Percentiles rank a stretch among this genome's conserved stretches.
Evolutionary conservation across 2,113 vertebrate species (phyloP).

Genomic region (Tetrax tetrax): DNA sequence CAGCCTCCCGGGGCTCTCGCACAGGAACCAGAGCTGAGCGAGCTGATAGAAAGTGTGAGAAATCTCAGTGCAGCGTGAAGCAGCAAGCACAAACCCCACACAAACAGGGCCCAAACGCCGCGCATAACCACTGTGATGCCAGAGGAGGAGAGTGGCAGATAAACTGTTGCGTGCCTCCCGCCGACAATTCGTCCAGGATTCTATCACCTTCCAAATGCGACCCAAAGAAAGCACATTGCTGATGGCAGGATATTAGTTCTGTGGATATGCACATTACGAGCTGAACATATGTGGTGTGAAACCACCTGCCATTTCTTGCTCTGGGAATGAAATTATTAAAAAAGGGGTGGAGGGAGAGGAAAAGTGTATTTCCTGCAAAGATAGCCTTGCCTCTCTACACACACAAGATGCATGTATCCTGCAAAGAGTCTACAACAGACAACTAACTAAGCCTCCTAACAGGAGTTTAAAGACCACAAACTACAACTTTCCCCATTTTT

Average conservation of each 20-base stretch:
- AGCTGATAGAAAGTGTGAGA: background rate
- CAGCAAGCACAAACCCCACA: background rate
- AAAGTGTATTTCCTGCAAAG: conserved; percentile 10
- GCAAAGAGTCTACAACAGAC: background rate
- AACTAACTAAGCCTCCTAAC: background rate
- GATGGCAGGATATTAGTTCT: background rate
- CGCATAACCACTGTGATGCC: fast-evolving
- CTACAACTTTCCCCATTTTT: background rate
- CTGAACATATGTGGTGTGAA: conserved; percentile 31
- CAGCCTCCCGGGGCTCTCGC: background rate
- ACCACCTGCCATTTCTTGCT: background rate
- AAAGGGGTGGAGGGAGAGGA: background rate
- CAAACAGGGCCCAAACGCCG: background rate
- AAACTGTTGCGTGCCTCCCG: background rate
- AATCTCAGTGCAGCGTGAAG: background rate
- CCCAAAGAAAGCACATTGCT: background rate
- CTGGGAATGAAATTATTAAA: background rate
- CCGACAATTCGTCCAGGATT: background rate
- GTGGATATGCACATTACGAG: background rate
- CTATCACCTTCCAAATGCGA: background rate
- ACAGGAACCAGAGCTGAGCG: background rate
- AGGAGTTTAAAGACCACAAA: background rate
- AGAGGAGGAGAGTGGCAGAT: background rate
- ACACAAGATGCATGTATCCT: background rate
- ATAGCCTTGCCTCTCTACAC: background rate